A percentile compares a stretch with the other conserved stretches of the same genome.
Evolutionary conservation across 1,140 invertebrate species (phyloP).

Genomic region (Pollicipes pollicipes): DNA sequence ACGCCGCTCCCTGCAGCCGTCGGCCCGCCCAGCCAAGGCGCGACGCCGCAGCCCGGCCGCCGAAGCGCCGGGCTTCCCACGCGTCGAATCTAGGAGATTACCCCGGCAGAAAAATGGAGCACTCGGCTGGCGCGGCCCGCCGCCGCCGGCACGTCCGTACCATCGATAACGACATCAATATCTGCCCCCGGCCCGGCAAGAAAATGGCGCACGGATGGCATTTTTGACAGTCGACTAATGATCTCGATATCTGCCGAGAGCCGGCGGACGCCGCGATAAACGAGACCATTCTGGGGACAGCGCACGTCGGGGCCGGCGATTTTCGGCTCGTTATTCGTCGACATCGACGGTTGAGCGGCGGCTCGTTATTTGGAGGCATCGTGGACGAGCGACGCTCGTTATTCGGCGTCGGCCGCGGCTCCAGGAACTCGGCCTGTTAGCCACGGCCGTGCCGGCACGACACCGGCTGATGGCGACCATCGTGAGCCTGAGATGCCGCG

Average conservation of each 20-base stretch:
- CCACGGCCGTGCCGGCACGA: too few species aligned
- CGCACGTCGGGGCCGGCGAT: not conserved
- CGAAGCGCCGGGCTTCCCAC: not conserved
- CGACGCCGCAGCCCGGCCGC: too few species aligned
- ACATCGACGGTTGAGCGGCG: not conserved
- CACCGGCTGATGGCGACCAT: too few species aligned
- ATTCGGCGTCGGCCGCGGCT: not conserved
- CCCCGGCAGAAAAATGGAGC: not conserved
- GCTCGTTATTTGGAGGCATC: too few species aligned
- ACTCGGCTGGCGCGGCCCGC: too few species aligned
- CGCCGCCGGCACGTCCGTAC: not conserved
- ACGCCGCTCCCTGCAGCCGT: too few species aligned
- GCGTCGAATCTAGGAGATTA: not conserved
- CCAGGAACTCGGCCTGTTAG: not conserved
- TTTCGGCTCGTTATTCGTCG: not conserved
- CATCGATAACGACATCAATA: conserved; percentile 1
- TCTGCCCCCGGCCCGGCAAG: not conserved
- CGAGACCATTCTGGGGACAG: not conserved
- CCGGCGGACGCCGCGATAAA: not conserved
- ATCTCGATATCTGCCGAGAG: not conserved
- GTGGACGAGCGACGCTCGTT: too few species aligned
- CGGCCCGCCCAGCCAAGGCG: too few species aligned
- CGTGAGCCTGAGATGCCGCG: too few species aligned
- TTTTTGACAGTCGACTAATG: not conserved
- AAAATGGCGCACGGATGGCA: not conserved